Evolutionary conservation across 2,888 invertebrate species (phyloP).

Genomic region (Drosophila melanosoma): DNA sequence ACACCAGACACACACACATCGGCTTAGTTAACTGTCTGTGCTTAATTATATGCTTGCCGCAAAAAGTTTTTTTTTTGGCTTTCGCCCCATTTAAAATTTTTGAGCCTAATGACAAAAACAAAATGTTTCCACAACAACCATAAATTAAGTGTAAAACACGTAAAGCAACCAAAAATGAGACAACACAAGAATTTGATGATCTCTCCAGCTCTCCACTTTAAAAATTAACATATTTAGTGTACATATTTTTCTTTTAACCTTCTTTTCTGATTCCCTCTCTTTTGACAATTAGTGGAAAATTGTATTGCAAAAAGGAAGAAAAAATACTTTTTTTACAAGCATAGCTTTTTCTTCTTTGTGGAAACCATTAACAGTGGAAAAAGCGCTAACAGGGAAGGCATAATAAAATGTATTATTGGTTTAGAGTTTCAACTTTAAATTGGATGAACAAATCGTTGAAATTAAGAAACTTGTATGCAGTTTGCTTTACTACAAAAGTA

Average conservation of each 20-base stretch:
- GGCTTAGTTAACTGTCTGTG: slow-evolving; percentile 59
- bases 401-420: neutral
- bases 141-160: slow-evolving; percentile 53
- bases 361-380: neutral
- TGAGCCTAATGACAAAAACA: slow-evolving; percentile 64
- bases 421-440: neutral
- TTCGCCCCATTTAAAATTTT: slow-evolving; percentile 40
- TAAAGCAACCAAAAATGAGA: slow-evolving; percentile 31
- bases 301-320: neutral
- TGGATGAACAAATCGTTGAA: too few species aligned
- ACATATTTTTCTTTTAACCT: neutral
- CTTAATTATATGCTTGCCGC: slow-evolving; percentile 71
- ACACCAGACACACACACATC: slow-evolving; percentile 7
- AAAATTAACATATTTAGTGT: slow-evolving; percentile 22
- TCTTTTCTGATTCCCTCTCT: neutral
- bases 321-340: neutral
- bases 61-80: slow-evolving; percentile 66
- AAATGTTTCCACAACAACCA: slow-evolving; percentile 55
- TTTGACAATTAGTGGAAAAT: slow-evolving; percentile 11
- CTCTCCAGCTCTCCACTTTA: slow-evolving; percentile 1
- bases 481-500: neutral
- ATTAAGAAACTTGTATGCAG: too few species aligned
- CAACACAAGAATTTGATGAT: slow-evolving; percentile 38
- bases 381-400: neutral
- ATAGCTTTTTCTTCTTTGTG: neutral